A percentile compares a stretch with the other conserved stretches of the same genome.
Evolutionary conservation across 2,113 vertebrate species (phyloP).

Genomic region (Hippoglossus stenolepis): DNA sequence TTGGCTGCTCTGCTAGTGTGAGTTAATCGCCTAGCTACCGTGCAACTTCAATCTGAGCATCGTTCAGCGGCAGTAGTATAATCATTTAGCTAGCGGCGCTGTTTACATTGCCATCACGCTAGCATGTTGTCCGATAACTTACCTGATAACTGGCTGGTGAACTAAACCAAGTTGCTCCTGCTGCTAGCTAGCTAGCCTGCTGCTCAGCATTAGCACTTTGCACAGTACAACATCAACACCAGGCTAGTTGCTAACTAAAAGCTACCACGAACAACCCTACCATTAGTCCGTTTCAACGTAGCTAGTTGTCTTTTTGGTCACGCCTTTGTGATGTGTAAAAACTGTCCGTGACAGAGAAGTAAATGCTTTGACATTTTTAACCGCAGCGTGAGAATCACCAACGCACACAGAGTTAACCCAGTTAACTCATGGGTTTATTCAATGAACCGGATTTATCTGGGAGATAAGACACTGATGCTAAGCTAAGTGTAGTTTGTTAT

Average conservation of each 20-base stretch:
- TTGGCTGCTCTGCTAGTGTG: conserved; percentile 48
- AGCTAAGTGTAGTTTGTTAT: not conserved
- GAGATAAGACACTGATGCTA: not conserved
- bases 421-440: not conserved
- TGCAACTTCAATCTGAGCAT: conserved; percentile 24
- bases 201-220: conserved; percentile 60
- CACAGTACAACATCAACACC: conserved; percentile 34
- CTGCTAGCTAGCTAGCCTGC: conserved; percentile 45
- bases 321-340: not conserved
- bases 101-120: not conserved
- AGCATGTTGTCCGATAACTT: conserved; percentile 12
- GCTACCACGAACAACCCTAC: conserved; percentile 7
- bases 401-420: not conserved
- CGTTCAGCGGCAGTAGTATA: conserved; percentile 1
- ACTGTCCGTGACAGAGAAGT: not conserved
- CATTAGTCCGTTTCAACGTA: not conserved
- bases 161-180: conserved; percentile 44
- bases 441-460: not conserved
- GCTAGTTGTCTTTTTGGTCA: not conserved
- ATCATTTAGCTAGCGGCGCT: not conserved
- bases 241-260: conserved; percentile 63
- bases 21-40: conserved; percentile 57
- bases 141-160: conserved; percentile 41
- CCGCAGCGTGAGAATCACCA: not conserved
- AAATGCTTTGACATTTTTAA: not conserved